Conservation (phyloP, 2,888 invertebrate genomes). For the Drosophila putrida region DNA sequence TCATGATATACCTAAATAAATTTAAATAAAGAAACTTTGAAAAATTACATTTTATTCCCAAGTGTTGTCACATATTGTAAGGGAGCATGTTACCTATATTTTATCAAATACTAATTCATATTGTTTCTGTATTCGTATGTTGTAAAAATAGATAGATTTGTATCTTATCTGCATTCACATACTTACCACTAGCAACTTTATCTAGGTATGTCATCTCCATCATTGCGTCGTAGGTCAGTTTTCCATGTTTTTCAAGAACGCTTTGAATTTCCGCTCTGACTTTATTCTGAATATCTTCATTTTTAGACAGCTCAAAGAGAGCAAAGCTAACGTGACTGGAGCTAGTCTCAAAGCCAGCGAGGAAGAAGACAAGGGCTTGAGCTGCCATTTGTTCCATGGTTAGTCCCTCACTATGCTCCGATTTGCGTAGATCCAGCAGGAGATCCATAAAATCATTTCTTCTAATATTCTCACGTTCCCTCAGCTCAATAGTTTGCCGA, state of each 20-base stretch:
- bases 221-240: constrained; percentile 86
- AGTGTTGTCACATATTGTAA: no score
- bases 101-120: no score
- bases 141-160: no score
- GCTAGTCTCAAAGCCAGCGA: constrained; percentile 87
- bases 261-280: constrained; percentile 85
- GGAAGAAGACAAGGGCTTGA: constrained; percentile 87
- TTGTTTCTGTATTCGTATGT: no score
- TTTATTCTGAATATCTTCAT: constrained; percentile 85
- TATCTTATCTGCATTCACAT: neutral
- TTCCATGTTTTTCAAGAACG: constrained; percentile 82
- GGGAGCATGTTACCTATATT: no score
- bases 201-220: constrained; percentile 86
- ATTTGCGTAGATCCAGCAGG: constrained; percentile 69
- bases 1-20: no score
- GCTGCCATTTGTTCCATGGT: constrained; percentile 86
- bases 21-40: neutral
- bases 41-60: neutral
- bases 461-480: constrained; percentile 64
- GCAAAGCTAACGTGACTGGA: constrained; percentile 86
- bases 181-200: constrained; percentile 85
- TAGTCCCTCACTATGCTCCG: constrained; percentile 67
- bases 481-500: constrained; percentile 61
- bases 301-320: constrained; percentile 86
- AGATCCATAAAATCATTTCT: constrained; percentile 79